Base-by-base conservation (phyloP, 35 echinoderm and acorn worm genomes). In the Stichopus chloronotus region DNA sequence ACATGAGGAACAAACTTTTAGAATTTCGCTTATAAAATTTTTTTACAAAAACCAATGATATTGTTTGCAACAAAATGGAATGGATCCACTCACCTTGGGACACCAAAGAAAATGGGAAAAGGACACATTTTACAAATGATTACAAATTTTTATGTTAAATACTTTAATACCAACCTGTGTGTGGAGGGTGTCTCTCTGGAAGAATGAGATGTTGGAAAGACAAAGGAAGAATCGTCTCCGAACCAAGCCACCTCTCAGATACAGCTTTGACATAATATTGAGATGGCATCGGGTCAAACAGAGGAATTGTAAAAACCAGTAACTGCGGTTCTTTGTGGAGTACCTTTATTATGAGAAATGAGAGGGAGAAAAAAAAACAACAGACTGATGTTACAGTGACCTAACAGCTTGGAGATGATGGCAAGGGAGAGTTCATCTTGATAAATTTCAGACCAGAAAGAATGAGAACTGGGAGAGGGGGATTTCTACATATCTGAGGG, bases 251-350 rank as follows among this genome's bases (percentile, higher is more conserved):
- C 63, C 97, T 88, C 57, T 98, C 97, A 13, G 97, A 98, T 13
- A 98, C 93, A 58, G 97, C 97, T 89, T 96, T 98, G 23, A 98
- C 88, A 82, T 96, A 96, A 80, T 98, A 98, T 91, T 98, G 97
- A 56, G 89, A 94, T 60, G 97, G 97, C 5, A 99, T 86, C 10
- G 97, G 97, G 77, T 99, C 97, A 90, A 99, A 99, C 81, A 99
- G 96, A 65, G 97, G 97, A n/a, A 99, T 99, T 2, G 97, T 99
- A 79, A 99, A 99, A 25, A 99, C 95, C n/a, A 99, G 91, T 43
- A 78, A 56, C 78, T 99, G 97, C 0, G 91, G 77, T 56, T 99
- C 95, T 57, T 78, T 61, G 69, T 58, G 59, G 19, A 91, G 7
- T 22, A 95, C 97, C 97, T 99, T 65, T 13, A 3, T 76, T 10